Base-by-base conservation (phyloP, 2,797 vertebrate genomes). In the Pseudochaenichthys georgianus region DNA sequence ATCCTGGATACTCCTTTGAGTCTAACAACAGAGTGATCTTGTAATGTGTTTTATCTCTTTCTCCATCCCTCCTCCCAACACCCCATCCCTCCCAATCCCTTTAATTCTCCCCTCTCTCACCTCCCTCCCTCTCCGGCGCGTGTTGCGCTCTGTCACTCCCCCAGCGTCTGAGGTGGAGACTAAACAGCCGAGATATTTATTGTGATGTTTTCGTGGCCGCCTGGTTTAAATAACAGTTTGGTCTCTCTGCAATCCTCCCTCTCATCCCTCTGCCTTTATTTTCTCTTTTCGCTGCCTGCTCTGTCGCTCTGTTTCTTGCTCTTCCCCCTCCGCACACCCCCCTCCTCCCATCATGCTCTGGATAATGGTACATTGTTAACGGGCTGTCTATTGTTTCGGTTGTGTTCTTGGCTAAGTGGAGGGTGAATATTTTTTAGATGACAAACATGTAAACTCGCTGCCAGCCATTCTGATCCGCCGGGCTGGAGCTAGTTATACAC, bases 391-490 rank as follows among this genome's bases (percentile, higher is more conserved):
- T 93, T 92, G 90, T 94, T 93, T 92, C 88, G 93, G 92, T 94
- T 95, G 92, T 94, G 90, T 95, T 94, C 91, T 93, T 95, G 94
- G 93, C 93, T 93, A 90, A 89, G 91, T 87, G 83, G 86, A 89
- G 92, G 75, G 83, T 82, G 92, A 94, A 95, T 95, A 94, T 91
- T 95, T 95, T 94, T 90, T 86, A 93, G 92, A 95, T 95, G 94
- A 95, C 90, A 95, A 94, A 94, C 93, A 94, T 93, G 89, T 89
- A 89, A 85, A 87, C 80, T 83, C 45, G 64, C 86, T 92, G 90
- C 93, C 94, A 94, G 89, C 89, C 84, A 87, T 88, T 93, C 87
- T 91, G 88, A 91, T 88, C 78, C 66, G 80, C 81, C 9, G 88
- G 85, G 85, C 88, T 90, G 90, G 88, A 87, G 84, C 79, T 89